phyloP scores from a whole-genome alignment of 2,797 vertebrate species.

The Rhincodon typus region DNA sequence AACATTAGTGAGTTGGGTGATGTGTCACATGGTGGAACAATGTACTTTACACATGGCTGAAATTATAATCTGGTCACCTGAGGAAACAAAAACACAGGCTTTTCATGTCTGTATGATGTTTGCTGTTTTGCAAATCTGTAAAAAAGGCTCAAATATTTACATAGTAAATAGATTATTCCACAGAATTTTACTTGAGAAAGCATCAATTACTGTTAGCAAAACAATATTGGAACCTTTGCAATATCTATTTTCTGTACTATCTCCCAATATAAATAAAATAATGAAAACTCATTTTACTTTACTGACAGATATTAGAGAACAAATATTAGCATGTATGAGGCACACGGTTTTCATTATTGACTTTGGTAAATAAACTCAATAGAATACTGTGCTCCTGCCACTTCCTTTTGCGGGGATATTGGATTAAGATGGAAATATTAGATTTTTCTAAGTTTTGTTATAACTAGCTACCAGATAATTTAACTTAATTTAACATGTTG shows the following conservation, averaged over 20 bases:
- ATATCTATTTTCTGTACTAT: not conserved
- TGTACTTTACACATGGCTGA: not conserved
- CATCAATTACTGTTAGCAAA: not conserved
- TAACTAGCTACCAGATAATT: not conserved
- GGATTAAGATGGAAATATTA: not conserved
- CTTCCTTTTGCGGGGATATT: not conserved
- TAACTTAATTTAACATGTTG: not conserved
- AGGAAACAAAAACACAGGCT: not conserved
- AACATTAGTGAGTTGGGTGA: not conserved
- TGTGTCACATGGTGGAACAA: not conserved
- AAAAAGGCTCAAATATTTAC: not conserved
- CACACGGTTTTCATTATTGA: slow-evolving; percentile 16
- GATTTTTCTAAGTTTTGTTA: not conserved
- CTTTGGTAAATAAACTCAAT: not conserved
- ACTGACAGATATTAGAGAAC: not conserved
- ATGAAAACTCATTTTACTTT: not conserved
- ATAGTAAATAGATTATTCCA: not conserved
- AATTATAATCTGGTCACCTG: not conserved
- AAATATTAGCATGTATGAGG: slow-evolving; percentile 6
- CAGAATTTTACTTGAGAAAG: not conserved
- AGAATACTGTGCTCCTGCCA: not conserved
- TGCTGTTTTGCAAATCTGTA: not conserved
- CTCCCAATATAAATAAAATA: slow-evolving; percentile 4
- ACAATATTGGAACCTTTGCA: not conserved
- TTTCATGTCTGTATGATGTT: not conserved